Conservation (phyloP, 2,888 invertebrate species). For the Drosophila lacicola region DNA sequence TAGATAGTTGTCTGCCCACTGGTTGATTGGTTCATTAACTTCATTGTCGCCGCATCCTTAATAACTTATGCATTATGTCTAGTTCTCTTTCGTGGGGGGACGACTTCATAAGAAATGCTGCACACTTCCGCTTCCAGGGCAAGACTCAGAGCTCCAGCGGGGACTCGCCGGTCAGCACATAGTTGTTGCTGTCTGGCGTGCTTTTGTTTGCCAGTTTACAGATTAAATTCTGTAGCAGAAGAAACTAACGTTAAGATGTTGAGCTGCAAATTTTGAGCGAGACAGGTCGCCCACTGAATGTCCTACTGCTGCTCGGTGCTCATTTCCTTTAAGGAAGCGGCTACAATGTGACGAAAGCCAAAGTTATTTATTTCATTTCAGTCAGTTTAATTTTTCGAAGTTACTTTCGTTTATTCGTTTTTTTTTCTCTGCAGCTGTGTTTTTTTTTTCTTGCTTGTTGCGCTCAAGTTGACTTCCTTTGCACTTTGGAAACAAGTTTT, state of each 20-base stretch:
- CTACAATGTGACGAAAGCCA: slow-evolving; percentile 28
- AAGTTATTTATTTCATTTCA: slow-evolving; percentile 56
- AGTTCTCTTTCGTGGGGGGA: slow-evolving; percentile 8
- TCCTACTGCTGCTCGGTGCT: slow-evolving; percentile 33
- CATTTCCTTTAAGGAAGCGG: slow-evolving; percentile 15
- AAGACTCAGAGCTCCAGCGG: slow-evolving; percentile 18
- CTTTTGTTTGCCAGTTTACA: slow-evolving; percentile 55
- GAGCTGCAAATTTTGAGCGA: background rate
- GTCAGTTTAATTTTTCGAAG: slow-evolving; percentile 23
- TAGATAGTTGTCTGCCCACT: slow-evolving; percentile 1
- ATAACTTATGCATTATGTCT: slow-evolving; percentile 55
- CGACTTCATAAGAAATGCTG: slow-evolving; percentile 40
- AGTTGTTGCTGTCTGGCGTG: slow-evolving; percentile 31
- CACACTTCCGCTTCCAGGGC: slow-evolving; percentile 48
- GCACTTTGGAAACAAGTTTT: slow-evolving; percentile 78
- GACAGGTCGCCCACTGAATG: slow-evolving; percentile 28
- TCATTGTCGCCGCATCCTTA: slow-evolving; percentile 41
- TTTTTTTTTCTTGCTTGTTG: slow-evolving; percentile 55
- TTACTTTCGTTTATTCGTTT: slow-evolving; percentile 21
- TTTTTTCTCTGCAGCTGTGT: slow-evolving; percentile 7
- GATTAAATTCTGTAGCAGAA: slow-evolving; percentile 44
- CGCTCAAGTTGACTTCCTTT: slow-evolving; percentile 78
- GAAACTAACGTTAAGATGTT: slow-evolving; percentile 28
- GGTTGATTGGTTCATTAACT: slow-evolving; percentile 43
- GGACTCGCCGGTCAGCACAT: slow-evolving; percentile 17